Evolutionary conservation across 2,888 invertebrate species (phyloP).

Genomic region (Saturnia japonica): DNA sequence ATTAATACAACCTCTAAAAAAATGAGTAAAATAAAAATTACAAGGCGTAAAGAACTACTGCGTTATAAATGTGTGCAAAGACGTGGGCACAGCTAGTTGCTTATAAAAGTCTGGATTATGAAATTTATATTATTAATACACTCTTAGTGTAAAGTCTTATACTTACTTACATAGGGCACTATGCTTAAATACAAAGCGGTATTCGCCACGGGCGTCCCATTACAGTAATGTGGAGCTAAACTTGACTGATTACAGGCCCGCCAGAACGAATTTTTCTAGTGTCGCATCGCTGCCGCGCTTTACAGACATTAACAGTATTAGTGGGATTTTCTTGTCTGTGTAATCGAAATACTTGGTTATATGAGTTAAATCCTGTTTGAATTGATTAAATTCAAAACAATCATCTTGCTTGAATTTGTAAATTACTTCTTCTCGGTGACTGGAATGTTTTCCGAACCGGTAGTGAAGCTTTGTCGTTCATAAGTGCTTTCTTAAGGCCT

Average conservation of each 20-base stretch:
- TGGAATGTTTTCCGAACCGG: too few species aligned
- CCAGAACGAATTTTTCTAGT: slow-evolving; percentile 65
- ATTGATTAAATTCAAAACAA: background rate
- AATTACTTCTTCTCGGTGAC: too few species aligned
- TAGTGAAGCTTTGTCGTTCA: too few species aligned
- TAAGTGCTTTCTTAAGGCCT: too few species aligned
- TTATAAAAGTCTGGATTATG: background rate
- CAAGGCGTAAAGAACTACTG: too few species aligned
- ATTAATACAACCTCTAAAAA: too few species aligned
- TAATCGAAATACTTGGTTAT: slow-evolving; percentile 59
- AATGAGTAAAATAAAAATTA: too few species aligned
- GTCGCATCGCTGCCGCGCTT: slow-evolving; percentile 45
- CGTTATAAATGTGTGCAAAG: too few species aligned
- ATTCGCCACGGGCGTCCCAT: slow-evolving; percentile 56
- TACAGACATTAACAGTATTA: slow-evolving; percentile 62
- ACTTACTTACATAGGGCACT: slow-evolving; percentile 46
- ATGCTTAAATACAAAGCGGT: slow-evolving; percentile 55
- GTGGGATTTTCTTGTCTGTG: slow-evolving; percentile 54
- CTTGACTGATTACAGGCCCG: slow-evolving; percentile 72
- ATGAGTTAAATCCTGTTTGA: slow-evolving; percentile 29
- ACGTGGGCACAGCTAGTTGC: too few species aligned
- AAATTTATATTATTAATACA: background rate
- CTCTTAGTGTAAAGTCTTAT: slow-evolving; percentile 16
- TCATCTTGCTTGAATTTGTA: too few species aligned
- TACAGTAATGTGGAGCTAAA: slow-evolving; percentile 72